Evolutionary conservation across 2,888 invertebrate species (phyloP), one percentile per base, ranked within the genome.

Genomic region (Stenoptilia bipunctidactyla): DNA sequence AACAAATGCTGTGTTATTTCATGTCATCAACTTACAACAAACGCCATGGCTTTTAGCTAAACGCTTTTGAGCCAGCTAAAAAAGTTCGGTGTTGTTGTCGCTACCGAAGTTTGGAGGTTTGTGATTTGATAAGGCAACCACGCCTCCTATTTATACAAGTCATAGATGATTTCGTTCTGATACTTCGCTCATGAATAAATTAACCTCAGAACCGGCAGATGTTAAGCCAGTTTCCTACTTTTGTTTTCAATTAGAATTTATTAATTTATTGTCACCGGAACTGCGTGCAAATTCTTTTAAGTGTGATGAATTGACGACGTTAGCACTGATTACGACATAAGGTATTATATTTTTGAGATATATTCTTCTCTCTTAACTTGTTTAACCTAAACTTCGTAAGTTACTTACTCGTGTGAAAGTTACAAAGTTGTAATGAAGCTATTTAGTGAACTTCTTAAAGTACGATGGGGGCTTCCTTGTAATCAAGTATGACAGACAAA

Each of bases 11-110:
- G n/a, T 33, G n/a, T 12, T 33, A 12, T 49, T 40, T 49, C 41
- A 45, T 50, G 35, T 44, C 39, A 49, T 53, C 25, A 53, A 83
- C 83, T 83, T 75, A 83, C 83, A 71, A 76, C 58, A 66, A 75
- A 80, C 59, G 76, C 75, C 82, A 83, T 83, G 82, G 82, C 83
- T 82, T 53, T 66, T 79, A 83, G 83, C 83, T 83, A 83, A 79
- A 53, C 83, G 83, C 82, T 67, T 59, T 52, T 44, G 63, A 79
- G 77, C 82, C 82, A 70, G 66, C 66, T 56, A 64, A 55, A 53
- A 52, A 48, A 64, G 60, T 55, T 53, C 59, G 75, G 20, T 20
- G 20, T 67, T 79, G 82, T 73, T 76, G 56, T 62, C 70, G 66
- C 68, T 71, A 62, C 65, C 58, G 69, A 75, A 69, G 65, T 58